Base-by-base conservation (phyloP, 2,113 vertebrate genomes). In the Alaudala cheleensis region DNA sequence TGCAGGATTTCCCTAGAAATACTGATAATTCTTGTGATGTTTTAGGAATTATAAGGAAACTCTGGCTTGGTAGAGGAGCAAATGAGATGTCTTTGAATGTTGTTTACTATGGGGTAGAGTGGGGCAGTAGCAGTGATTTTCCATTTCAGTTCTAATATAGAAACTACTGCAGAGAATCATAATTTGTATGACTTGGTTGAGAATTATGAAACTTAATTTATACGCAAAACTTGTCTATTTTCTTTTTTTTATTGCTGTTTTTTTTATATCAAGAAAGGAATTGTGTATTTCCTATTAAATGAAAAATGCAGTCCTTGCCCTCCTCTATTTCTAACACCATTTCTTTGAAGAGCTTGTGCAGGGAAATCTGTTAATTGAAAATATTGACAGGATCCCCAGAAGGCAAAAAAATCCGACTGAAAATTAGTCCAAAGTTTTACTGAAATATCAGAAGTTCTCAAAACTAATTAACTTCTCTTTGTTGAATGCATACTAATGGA, bases 341-440 rank as follows among this genome's bases (percentile, higher is more conserved):
- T 94, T 78, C 72, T 94, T 92, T 94, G 82, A 96, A 95, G 92
- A 97, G 92, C 24, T 83, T 81, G 45, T 88, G 60, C 54, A 81
- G 65, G 69, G 80, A 93, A 93, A 93, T 91, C 80, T 95, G 44
- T 87, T 96, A 95, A 95, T 95, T 97, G 93, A 95, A 97, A 95
- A 95, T 49, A 86, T 77, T 92, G 89, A 95, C 89, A 96, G 91
- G 77, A 93, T 91, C 65, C 94, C 95, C 95, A 95, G 94, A 93
- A 97, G 95, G 92, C 88, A 96, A 92, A 93, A 95, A 90, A 81
- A 71, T 78, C 24, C 72, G 81, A 31, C 67, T 58, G 15, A 91
- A 96, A 95, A 92, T 92, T 60, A 95, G 51, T 72, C 83, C 34
- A 64, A 95, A 95, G 86, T 95, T 97, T 96, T 95, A 71, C 65